Conservation (phyloP, 2,888 invertebrate species). For the Cryptophagus acutangulus region DNA sequence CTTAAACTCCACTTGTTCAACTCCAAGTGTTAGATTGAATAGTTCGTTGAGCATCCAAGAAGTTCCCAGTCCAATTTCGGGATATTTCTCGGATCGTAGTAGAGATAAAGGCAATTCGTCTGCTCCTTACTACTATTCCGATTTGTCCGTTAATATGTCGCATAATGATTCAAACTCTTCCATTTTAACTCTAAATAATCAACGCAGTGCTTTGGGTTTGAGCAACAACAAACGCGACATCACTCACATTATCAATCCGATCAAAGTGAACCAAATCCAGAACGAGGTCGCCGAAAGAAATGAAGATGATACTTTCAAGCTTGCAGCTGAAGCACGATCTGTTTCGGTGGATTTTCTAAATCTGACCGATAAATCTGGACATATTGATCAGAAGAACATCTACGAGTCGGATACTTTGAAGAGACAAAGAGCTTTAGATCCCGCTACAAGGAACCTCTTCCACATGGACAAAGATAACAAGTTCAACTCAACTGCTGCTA, state of each 20-base stretch:
- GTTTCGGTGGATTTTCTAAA: conserved; percentile 64
- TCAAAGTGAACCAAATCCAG: conserved; percentile 46
- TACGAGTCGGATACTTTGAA: conserved; percentile 65
- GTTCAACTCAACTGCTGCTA: conserved; percentile 28
- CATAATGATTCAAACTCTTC: conserved; percentile 34
- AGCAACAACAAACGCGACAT: conserved; percentile 62
- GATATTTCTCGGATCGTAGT: conserved; percentile 29
- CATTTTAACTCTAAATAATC: conserved; percentile 60
- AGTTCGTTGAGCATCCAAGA: conserved; percentile 33
- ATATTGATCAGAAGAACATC: conserved; percentile 65
- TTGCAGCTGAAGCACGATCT: conserved; percentile 57
- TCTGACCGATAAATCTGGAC: conserved; percentile 60
- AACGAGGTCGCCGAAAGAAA: conserved; percentile 19
- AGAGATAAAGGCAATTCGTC: conserved; percentile 47
- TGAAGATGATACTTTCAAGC: conserved; percentile 47
- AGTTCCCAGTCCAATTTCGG: conserved; percentile 23
- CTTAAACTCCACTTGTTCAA: conserved; percentile 36
- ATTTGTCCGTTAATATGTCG: conserved; percentile 52
- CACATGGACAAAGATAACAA: conserved; percentile 36
- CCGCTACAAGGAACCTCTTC: conserved; percentile 50
- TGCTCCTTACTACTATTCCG: conserved; percentile 84
- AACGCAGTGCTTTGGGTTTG: conserved; percentile 59
- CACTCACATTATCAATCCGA: conserved; percentile 68
- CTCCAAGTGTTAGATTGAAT: conserved; percentile 33
- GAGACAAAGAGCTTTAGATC: conserved; percentile 54